A percentile compares a stretch with the other conserved stretches of the same genome.
Evolutionary conservation across 2,797 vertebrate species (phyloP).

Genomic region (Falco naumanni): DNA sequence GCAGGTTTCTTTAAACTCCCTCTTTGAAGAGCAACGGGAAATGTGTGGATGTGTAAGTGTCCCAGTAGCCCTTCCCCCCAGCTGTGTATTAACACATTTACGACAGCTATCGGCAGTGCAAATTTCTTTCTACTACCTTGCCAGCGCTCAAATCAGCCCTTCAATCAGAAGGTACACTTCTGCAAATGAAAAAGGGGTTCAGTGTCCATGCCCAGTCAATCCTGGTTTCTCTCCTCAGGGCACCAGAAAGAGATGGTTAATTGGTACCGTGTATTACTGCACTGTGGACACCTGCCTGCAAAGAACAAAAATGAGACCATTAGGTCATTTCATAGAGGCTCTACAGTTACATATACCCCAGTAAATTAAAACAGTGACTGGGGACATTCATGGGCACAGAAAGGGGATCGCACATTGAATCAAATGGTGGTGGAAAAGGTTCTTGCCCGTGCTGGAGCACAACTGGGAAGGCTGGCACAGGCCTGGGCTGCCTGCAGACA

Average conservation of each 20-base stretch:
- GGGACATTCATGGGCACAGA: not conserved
- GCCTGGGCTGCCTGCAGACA: not conserved
- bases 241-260: not conserved
- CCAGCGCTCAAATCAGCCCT: not conserved
- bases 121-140: constrained; percentile 14
- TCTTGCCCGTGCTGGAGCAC: not conserved
- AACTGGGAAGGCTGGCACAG: not conserved
- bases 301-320: not conserved
- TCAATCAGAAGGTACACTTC: not conserved
- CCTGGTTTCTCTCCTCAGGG: not conserved
- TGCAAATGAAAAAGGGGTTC: not conserved
- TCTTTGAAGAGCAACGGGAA: not conserved
- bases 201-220: not conserved
- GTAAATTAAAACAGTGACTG: not conserved
- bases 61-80: not conserved
- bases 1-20: not conserved
- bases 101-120: not conserved
- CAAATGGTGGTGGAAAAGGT: not conserved
- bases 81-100: not conserved
- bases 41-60: not conserved
- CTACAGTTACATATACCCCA: not conserved
- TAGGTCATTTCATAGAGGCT: not conserved
- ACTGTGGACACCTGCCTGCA: not conserved
- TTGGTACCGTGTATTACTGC: not conserved
- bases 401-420: not conserved